Evolutionary conservation across 2,797 vertebrate genomes (phyloP), one percentile per base, ranked within the genome.

Genomic region (Staurois parvus): DNA sequence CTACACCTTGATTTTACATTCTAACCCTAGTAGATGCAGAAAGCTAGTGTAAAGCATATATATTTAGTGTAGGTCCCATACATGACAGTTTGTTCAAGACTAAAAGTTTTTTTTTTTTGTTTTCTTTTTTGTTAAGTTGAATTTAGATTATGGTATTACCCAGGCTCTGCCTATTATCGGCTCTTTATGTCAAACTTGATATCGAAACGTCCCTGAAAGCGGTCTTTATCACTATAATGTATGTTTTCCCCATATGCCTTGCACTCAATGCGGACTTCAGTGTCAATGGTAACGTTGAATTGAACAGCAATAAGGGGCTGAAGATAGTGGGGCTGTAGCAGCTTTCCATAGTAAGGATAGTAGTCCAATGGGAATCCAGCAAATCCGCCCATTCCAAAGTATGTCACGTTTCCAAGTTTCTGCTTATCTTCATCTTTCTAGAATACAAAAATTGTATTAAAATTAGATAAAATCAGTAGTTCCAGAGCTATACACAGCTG

Each of bases 51-150:
- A 96, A 99, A 99, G 98, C 97, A 94, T 96, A 98, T 95, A 95
- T 97, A 97, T 96, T 98, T 98, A 96, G 96, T 99, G 97, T 97
- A 97, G 98, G 98, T 99, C 97, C 97, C 97, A 96, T 98, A 98
- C 94, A 97, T 97, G 96, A 99, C 97, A 95, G 95, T 96, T 98
- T 96, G 96, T 98, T 99, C 98, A 98, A 99, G 98, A 99, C 97
- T 98, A 98, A 96, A 96, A 95, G 95, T 95, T 96, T 76, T 26
- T 64, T 72, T 84, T 91, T 90, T 91, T 90, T n/a, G n/a, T n/a
- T 28, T 34, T 77, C 19, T 45, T 72, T 84, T 92, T 90, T 91
- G 90, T 91, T 62, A 24, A 26, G 34, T 76, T 76, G 32, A 66
- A 76, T 84, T 81, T 81, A 73, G 79, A 81, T 72, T 59, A 81